Evolutionary conservation across 2,888 invertebrate genomes (phyloP).

Genomic region (Clanis bilineata): DNA sequence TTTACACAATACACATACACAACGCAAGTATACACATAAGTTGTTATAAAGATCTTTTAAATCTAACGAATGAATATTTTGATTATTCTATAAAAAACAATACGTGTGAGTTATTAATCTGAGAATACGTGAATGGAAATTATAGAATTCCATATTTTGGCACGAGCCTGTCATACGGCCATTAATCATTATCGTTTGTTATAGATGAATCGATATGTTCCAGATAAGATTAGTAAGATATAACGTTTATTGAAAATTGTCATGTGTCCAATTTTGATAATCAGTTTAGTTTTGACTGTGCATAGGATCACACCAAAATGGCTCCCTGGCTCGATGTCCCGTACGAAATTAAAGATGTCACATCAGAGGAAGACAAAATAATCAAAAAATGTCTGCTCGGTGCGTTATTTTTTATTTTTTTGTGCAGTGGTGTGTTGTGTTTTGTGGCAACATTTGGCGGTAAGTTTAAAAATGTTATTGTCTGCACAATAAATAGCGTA

Average conservation of each 20-base stretch:
- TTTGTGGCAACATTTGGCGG: neutral
- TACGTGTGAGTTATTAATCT: too few species aligned
- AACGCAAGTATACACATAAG: too few species aligned
- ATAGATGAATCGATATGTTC: conserved; percentile 47
- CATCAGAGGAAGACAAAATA: conserved; percentile 62
- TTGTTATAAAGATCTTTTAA: too few species aligned
- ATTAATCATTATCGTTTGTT: conserved; percentile 23
- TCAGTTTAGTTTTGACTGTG: conserved; percentile 32
- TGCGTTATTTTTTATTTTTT: conserved; percentile 41
- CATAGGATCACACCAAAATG: conserved; percentile 42
- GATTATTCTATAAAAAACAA: too few species aligned
- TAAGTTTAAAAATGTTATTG: neutral
- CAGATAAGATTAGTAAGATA: conserved; percentile 48
- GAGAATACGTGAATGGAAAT: neutral
- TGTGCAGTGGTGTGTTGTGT: conserved; percentile 29
- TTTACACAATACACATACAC: too few species aligned
- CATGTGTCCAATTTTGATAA: conserved; percentile 28
- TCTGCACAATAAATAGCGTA: too few species aligned
- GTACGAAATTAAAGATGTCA: conserved; percentile 59
- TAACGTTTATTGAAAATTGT: conserved; percentile 46
- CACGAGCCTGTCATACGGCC: neutral
- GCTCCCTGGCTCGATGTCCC: conserved; percentile 62
- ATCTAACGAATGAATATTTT: too few species aligned
- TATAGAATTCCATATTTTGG: neutral
- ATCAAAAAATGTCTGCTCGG: conserved; percentile 69